Evolutionary conservation across 1,140 invertebrate species (phyloP), one percentile per base, ranked within the genome.

Genomic region (Lamellibrachia luymesi): DNA sequence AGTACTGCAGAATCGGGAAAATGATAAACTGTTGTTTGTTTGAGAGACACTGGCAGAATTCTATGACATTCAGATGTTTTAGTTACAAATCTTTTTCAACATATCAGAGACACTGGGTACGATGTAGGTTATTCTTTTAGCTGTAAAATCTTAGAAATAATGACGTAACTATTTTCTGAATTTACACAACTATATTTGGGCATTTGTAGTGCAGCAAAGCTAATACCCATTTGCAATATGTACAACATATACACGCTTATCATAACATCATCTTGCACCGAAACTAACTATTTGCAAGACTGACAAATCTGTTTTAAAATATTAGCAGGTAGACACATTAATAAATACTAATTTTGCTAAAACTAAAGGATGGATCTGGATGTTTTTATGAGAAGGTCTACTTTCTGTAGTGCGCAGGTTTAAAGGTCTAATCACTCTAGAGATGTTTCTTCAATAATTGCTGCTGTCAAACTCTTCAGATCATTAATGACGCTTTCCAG

Each of bases 401-500:
- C 64, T 22, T 80, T 80, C 64, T 80, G 13, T 80, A 22, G 64
- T 7, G 6, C 52, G 13, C 13, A 7, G 6, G 6, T 13, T 56
- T 56, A 1, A 56, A 56, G 13, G 64, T 80, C 64, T 80, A 10
- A 80, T 80, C 64, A 80, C 64, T 80, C 64, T 22, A 80, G 64
- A 22, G 64, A 80, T 22, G 64, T 80, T 80, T 92, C 56, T 89
- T 92, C 92, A 64, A 92, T 64, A 50, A 92, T 92, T 6, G 51
- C 92, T 80, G 92, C 51, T 10, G 92, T 92, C 92, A 92, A 27
- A 49, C 50, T 51, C 50, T 92, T 92, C 22, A 92, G 50, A n/a
- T 92, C 92, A 10, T 56, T 89, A 50, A 92, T 92, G n/a, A 92
- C 92, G 25, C 52, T 89, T n/a, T 80, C 50, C 89, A 92, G 80